Conservation (phyloP, 2,113 vertebrate genomes). For the Aegotheles bennettii region DNA sequence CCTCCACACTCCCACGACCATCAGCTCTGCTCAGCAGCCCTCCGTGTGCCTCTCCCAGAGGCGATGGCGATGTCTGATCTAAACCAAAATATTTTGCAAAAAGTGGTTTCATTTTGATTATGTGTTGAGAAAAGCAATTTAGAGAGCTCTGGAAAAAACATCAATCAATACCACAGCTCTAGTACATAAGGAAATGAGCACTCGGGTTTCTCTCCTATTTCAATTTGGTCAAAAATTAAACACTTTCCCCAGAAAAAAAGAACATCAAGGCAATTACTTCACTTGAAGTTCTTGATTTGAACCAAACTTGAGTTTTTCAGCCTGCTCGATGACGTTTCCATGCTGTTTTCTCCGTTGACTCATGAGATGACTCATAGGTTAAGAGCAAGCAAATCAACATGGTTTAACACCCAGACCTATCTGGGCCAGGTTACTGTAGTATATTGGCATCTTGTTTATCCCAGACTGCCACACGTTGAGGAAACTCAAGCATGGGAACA, state of each 20-base stretch:
- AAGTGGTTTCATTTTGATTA: too few relatives aligned
- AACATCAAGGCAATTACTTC: background rate
- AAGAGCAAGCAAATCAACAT: background rate
- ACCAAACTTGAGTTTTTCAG: background rate
- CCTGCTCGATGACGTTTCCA: background rate
- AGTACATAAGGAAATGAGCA: background rate
- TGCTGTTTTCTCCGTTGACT: slow-evolving; percentile 16
- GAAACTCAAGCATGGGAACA: background rate
- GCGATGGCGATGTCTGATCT: fast-evolving
- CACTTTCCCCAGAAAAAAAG: background rate
- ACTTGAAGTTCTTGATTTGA: background rate
- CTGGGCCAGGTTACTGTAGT: background rate
- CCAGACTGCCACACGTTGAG: fast-evolving
- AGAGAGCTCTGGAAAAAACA: background rate
- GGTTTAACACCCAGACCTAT: background rate
- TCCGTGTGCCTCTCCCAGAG: background rate
- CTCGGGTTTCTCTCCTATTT: background rate
- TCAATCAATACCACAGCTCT: background rate
- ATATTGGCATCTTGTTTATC: slow-evolving; percentile 16
- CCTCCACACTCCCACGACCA: background rate
- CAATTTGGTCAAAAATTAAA: background rate
- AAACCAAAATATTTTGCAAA: background rate
- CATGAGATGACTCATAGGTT: slow-evolving; percentile 25
- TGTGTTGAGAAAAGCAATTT: background rate
- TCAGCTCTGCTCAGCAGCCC: background rate